Percentiles rank a stretch among this genome's conserved stretches.
These are phyloP conservation scores for Melinaea marsaeus DNA, from an alignment of 2,888 invertebrate species.

Conservation along the genomic window DNA sequence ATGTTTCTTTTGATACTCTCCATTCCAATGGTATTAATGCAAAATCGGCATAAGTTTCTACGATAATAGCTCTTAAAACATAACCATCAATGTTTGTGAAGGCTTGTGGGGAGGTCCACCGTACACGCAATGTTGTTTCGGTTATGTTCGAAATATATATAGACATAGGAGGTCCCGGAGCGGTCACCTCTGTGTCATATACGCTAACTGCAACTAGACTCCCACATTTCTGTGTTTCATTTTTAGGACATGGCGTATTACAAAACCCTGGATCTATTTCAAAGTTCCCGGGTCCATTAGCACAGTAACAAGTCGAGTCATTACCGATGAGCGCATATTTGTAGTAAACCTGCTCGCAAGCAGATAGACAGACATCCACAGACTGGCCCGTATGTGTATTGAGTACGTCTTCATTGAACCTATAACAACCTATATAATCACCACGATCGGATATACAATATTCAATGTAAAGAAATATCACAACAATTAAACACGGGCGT, in stretches of 20 bases:
- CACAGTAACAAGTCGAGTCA: slow-evolving; percentile 68
- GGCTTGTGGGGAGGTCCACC: slow-evolving; percentile 79
- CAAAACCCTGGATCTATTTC: slow-evolving; percentile 69
- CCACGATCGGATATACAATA: slow-evolving; percentile 54
- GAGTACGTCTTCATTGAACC: slow-evolving; percentile 54
- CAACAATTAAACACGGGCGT: slow-evolving; percentile 38
- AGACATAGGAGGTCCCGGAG: slow-evolving; percentile 83
- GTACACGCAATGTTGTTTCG: slow-evolving; percentile 79
- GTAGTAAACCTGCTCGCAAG: slow-evolving; percentile 69
- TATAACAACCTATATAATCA: slow-evolving; percentile 67
- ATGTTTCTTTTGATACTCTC: slow-evolving; percentile 78
- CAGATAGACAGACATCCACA: slow-evolving; percentile 66
- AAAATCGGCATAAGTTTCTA: slow-evolving; percentile 78
- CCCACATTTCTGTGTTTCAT: slow-evolving; percentile 81
- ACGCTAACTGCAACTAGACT: slow-evolving; percentile 82
- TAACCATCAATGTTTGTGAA: slow-evolving; percentile 75
- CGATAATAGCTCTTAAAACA: slow-evolving; percentile 72
- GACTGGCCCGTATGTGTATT: slow-evolving; percentile 71
- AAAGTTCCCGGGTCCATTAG: slow-evolving; percentile 63
- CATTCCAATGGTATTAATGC: slow-evolving; percentile 73
- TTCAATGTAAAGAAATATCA: slow-evolving; percentile 37
- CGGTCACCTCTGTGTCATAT: slow-evolving; percentile 81
- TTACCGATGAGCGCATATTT: slow-evolving; percentile 68
- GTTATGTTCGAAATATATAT: slow-evolving; percentile 78
- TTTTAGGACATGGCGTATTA: slow-evolving; percentile 78